These are phyloP conservation scores for Apamea sordens DNA, from an alignment of 2,888 invertebrate species.

Conservation along the genomic window DNA sequence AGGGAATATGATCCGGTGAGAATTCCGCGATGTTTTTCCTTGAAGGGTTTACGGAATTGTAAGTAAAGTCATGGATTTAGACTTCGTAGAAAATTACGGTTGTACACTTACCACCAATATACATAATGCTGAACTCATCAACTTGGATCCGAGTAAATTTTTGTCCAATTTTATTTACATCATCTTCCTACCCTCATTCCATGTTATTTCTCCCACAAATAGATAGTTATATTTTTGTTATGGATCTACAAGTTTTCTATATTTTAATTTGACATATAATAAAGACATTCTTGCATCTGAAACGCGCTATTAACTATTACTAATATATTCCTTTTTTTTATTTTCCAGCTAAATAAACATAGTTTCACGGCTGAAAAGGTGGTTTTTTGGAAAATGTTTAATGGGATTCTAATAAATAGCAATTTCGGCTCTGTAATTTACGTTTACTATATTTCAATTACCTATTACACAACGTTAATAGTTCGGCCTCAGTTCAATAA, in stretches of 20 bases:
- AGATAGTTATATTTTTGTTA: background rate
- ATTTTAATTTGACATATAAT: background rate
- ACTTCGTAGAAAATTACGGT: background rate
- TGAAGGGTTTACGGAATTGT: constrained; percentile 6
- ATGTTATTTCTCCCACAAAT: too few species aligned
- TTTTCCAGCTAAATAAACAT: background rate
- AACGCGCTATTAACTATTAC: background rate
- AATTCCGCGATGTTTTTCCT: constrained; percentile 44
- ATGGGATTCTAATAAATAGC: constrained; percentile 6
- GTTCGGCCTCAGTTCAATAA: constrained; percentile 38
- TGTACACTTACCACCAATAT: background rate
- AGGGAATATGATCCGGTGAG: constrained; percentile 13
- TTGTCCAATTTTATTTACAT: background rate
- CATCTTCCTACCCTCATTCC: too few species aligned
- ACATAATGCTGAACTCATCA: background rate
- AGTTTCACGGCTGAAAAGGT: background rate
- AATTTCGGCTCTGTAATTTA: constrained; percentile 16
- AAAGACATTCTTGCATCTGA: background rate
- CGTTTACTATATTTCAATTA: constrained; percentile 53
- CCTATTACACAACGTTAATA: constrained; percentile 54
- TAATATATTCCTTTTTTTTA: background rate
- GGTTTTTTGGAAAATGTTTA: background rate
- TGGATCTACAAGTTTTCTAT: background rate
- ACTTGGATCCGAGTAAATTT: background rate
- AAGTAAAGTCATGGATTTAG: background rate